Evolutionary conservation across 1,140 invertebrate genomes (phyloP).

Genomic region (Drosophila nigromelanica): DNA sequence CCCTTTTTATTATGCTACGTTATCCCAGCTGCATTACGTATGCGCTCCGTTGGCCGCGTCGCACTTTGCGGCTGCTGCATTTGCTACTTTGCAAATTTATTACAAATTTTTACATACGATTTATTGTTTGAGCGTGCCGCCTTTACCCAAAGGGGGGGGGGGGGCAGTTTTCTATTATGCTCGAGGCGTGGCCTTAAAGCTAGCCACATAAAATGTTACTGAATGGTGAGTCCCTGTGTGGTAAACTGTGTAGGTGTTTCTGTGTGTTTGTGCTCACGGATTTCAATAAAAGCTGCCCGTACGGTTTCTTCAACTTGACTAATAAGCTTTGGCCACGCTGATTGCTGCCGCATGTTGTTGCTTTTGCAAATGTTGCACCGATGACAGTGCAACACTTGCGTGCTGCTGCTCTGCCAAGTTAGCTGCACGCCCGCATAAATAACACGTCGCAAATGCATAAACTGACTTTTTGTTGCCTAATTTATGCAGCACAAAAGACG

Average conservation of each 20-base stretch:
- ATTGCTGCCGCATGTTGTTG: constrained; percentile 22
- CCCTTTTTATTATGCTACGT: constrained; percentile 71
- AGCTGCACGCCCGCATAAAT: constrained; percentile 78
- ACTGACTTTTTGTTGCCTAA: constrained; percentile 79
- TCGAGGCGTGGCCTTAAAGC: constrained; percentile 46
- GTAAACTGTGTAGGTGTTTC: constrained; percentile 1
- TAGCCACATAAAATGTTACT: constrained; percentile 32
- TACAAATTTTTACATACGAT: constrained; percentile 82
- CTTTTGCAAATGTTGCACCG: constrained; percentile 7
- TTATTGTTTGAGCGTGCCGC: constrained; percentile 72
- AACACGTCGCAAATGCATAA: constrained; percentile 79
- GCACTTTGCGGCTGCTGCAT: constrained; percentile 67
- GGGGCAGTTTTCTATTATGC: constrained; percentile 58
- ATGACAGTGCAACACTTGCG: constrained; percentile 65
- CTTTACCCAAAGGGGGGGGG: neutral
- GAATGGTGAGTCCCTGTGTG: neutral
- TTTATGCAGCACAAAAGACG: constrained; percentile 76
- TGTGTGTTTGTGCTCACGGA: constrained; percentile 47
- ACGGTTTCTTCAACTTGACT: constrained; percentile 66
- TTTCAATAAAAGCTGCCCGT: constrained; percentile 64
- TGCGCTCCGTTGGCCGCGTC: constrained; percentile 60
- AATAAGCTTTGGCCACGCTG: constrained; percentile 65
- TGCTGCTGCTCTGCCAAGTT: constrained; percentile 55
- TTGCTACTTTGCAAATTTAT: constrained; percentile 81
- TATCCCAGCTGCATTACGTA: constrained; percentile 69